Evolutionary conservation across 2,888 invertebrate species (phyloP).

Genomic region (Rugalucina vietnamica): DNA sequence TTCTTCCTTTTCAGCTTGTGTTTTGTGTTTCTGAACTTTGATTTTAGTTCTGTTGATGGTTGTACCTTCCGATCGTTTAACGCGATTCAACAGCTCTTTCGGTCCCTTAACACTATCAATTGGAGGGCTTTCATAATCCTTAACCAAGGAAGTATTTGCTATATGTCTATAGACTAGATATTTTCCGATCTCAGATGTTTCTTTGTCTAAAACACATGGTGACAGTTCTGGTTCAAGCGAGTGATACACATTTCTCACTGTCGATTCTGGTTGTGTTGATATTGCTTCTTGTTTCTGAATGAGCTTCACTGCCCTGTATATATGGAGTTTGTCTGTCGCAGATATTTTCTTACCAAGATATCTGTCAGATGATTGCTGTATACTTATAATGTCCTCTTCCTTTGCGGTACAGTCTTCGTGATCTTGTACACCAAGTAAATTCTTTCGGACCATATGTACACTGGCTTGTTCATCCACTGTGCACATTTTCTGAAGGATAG

Average conservation of each 20-base stretch:
- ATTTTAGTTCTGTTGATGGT: neutral
- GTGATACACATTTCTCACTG: neutral
- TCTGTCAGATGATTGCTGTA: too few species aligned
- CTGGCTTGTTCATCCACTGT: neutral
- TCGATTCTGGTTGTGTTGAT: neutral
- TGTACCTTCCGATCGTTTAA: neutral
- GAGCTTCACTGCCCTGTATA: neutral
- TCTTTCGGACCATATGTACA: neutral
- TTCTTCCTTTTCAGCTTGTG: neutral
- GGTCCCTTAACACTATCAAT: neutral
- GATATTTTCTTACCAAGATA: neutral
- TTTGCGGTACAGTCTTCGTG: neutral
- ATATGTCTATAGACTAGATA: neutral
- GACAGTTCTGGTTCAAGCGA: neutral
- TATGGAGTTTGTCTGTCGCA: neutral
- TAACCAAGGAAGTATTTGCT: neutral
- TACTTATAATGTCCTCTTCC: too few species aligned
- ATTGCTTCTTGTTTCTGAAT: neutral
- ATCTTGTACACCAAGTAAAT: neutral
- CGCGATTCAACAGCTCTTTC: neutral
- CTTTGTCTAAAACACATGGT: neutral
- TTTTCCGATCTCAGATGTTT: neutral
- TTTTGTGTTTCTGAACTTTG: neutral
- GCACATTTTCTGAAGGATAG: neutral
- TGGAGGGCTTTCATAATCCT: neutral